These are phyloP conservation scores for Notoglanidium macrostoma DNA, from an alignment of 2,797 vertebrate genomes.

Conservation along the genomic window DNA sequence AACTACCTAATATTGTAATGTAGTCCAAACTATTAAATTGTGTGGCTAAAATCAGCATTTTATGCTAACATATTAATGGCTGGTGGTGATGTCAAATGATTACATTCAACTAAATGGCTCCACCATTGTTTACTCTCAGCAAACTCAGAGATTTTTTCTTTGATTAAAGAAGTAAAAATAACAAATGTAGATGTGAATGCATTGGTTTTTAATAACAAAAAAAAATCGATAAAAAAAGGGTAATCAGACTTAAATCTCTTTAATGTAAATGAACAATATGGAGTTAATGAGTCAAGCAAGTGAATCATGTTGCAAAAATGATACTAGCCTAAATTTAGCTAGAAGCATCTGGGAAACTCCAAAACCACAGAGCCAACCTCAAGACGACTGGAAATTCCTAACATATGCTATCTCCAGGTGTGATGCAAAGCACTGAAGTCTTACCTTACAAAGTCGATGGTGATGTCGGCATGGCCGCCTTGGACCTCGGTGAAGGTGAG, in stretches of 20 bases:
- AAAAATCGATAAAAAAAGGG: background rate
- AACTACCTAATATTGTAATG: background rate
- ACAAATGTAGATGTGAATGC: background rate
- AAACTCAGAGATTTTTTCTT: background rate
- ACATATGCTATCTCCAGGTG: background rate
- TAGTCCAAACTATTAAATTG: background rate
- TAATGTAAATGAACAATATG: background rate
- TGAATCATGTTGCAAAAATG: slow-evolving; percentile 3
- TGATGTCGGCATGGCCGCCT: slow-evolving; percentile 84
- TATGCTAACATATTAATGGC: background rate
- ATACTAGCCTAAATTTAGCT: background rate
- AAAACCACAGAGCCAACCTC: background rate
- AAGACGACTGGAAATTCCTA: slow-evolving; percentile 24
- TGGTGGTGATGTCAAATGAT: background rate
- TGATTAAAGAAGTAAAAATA: background rate
- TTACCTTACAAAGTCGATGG: slow-evolving; percentile 91
- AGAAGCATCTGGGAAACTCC: slow-evolving; percentile 10
- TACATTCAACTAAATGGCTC: background rate
- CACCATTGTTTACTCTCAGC: background rate
- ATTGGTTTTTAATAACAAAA: background rate
- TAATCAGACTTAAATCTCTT: background rate
- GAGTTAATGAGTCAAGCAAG: background rate
- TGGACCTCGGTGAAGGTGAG: slow-evolving; percentile 89
- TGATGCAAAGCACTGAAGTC: background rate
- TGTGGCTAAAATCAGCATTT: background rate